Evolutionary conservation across 2,113 vertebrate genomes (phyloP).

Genomic region (Equus przewalskii): DNA sequence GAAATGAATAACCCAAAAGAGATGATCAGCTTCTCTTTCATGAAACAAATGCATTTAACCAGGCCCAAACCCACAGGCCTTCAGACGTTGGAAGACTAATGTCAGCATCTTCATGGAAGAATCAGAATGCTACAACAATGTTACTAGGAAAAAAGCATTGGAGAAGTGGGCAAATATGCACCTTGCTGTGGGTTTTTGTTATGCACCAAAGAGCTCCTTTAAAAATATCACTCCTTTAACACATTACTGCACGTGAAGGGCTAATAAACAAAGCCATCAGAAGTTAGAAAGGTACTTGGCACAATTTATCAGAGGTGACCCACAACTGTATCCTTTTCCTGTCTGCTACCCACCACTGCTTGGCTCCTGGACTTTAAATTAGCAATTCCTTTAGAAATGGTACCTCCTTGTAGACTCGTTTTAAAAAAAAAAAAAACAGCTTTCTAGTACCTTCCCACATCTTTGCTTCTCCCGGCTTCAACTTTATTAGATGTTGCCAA

Average conservation of each 20-base stretch:
- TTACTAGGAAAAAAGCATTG: not conserved
- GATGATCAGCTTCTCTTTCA: not conserved
- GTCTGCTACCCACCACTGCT: not conserved
- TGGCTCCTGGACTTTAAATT: not conserved
- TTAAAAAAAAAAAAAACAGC: not conserved
- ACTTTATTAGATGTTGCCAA: slow-evolving; percentile 32
- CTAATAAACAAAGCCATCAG: not conserved
- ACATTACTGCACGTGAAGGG: not conserved
- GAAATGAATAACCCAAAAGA: not conserved
- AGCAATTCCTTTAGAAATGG: not conserved
- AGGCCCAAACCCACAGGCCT: not conserved
- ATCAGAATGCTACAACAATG: not conserved
- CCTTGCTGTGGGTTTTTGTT: not conserved
- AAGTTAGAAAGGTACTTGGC: slow-evolving; percentile 5
- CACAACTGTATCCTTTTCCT: not conserved
- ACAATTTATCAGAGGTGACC: not conserved
- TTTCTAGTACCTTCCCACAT: not conserved
- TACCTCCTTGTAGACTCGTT: not conserved
- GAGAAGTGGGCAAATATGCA: not conserved
- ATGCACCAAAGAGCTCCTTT: not conserved
- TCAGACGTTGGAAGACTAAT: not conserved
- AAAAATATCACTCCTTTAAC: not conserved
- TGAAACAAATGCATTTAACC: not conserved
- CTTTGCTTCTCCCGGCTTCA: slow-evolving; percentile 34
- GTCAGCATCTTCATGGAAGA: not conserved